Conservation (phyloP, 2,113 vertebrate species). For the Cyprinodon variegatus region DNA sequence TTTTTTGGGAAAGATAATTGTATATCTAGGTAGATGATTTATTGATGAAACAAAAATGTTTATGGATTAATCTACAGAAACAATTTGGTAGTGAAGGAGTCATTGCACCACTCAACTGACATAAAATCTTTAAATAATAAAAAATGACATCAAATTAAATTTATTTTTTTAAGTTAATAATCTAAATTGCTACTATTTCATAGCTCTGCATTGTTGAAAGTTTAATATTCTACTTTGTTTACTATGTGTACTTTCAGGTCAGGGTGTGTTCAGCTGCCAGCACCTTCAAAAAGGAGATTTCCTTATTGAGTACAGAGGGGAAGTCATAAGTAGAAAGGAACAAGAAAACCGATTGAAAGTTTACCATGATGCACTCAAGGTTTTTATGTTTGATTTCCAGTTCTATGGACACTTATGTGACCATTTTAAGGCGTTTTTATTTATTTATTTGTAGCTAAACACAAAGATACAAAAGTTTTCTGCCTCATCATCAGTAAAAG, state of each 20-base stretch:
- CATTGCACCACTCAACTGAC: too few species aligned
- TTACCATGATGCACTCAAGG: constrained; percentile 4
- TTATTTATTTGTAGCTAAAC: neutral
- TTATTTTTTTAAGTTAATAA: too few species aligned
- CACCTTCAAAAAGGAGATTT: neutral
- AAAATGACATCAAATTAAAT: too few species aligned
- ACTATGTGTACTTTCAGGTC: neutral
- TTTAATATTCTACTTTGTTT: neutral
- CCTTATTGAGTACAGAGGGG: constrained; percentile 1
- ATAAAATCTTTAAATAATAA: too few species aligned
- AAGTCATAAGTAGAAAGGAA: neutral
- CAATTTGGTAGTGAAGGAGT: too few species aligned
- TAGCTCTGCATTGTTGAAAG: too few species aligned
- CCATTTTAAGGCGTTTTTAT: neutral
- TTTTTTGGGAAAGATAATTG: too few species aligned
- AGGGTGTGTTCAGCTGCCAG: neutral
- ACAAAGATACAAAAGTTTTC: neutral
- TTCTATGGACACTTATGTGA: neutral
- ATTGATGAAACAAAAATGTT: too few species aligned
- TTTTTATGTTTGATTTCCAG: neutral
- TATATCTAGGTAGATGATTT: too few species aligned
- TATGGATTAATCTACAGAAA: too few species aligned
- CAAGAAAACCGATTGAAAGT: neutral
- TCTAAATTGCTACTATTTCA: too few species aligned
- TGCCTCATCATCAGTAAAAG: too few species aligned